Conservation (phyloP, 1,140 invertebrate genomes). For the Penaeus japonicus region DNA sequence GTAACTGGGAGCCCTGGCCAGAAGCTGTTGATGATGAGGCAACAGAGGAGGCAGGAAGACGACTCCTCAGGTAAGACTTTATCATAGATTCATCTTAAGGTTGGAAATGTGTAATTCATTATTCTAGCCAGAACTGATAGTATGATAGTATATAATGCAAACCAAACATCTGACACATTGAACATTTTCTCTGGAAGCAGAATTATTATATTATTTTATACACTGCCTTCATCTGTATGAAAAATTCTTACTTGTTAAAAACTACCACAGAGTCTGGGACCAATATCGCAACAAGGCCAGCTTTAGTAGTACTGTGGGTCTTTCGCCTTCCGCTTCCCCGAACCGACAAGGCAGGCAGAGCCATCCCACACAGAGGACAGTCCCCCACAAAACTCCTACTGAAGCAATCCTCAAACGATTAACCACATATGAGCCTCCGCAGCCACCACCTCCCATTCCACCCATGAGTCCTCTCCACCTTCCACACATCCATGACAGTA, state of each 20-base stretch:
- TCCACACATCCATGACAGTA: conserved; percentile 54
- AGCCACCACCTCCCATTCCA: conserved; percentile 58
- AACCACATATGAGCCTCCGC: conserved; percentile 69
- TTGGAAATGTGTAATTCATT: background rate
- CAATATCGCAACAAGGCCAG: conserved; percentile 17
- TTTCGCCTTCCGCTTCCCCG: background rate
- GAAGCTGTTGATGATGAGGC: conserved; percentile 73
- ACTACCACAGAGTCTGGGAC: conserved; percentile 27
- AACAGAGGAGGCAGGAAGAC: conserved; percentile 67
- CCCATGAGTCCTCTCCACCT: conserved; percentile 62
- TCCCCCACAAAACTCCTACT: conserved; percentile 56
- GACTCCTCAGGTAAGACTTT: conserved; percentile 38
- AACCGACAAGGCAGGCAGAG: background rate
- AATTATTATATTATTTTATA: background rate
- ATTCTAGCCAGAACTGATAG: background rate
- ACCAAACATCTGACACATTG: too few species aligned
- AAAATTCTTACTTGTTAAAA: background rate
- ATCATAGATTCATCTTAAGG: too few species aligned
- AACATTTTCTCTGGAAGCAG: too few species aligned
- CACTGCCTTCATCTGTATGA: background rate
- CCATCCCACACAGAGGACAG: background rate
- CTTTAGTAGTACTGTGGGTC: background rate
- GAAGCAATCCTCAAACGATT: conserved; percentile 66
- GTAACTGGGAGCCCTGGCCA: conserved; percentile 70
- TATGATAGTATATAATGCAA: too few species aligned